Conservation (phyloP, 2,888 invertebrate genomes). For the Andricus quercusramuli region DNA sequence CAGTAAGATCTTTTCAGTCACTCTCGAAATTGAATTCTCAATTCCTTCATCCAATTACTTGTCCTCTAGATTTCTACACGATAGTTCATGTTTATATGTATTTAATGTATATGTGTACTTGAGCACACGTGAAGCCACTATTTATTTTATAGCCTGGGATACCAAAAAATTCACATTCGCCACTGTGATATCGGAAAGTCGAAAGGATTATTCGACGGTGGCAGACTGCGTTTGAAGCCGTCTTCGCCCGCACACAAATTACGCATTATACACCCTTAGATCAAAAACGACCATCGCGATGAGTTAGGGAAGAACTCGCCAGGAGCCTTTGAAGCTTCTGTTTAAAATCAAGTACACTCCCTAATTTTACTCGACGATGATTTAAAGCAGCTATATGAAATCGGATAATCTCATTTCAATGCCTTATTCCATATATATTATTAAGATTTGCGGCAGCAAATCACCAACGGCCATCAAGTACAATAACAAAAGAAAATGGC, state of each 20-base stretch:
- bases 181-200: background rate
- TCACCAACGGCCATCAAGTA: no score
- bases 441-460: no score
- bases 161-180: background rate
- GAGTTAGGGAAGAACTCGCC: background rate
- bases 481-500: no score
- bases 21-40: constrained; percentile 17
- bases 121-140: background rate
- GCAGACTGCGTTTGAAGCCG: background rate
- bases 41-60: background rate
- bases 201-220: background rate
- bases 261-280: background rate
- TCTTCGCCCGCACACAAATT: background rate
- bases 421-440: background rate
- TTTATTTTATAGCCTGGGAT: constrained; percentile 19
- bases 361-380: background rate
- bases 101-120: background rate
- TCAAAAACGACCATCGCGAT: background rate
- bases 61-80: background rate
- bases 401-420: background rate
- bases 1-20: background rate
- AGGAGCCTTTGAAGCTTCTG: background rate
- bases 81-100: background rate
- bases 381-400: background rate
- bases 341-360: background rate